Base-by-base conservation (phyloP, 1,140 invertebrate species). In the Pseudomyrmex flavicornis region DNA sequence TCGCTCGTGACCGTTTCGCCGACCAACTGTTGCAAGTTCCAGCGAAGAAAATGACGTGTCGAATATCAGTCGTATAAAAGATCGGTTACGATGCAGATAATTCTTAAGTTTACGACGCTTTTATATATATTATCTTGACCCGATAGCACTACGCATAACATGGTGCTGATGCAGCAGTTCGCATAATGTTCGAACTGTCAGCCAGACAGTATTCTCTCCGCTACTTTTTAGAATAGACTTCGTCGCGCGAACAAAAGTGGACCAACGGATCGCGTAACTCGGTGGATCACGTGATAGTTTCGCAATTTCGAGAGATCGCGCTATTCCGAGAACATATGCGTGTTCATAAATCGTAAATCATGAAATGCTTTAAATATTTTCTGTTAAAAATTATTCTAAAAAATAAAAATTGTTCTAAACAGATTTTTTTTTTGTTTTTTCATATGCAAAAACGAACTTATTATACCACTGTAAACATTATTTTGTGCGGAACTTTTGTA, bases 251-350 rank as follows among this genome's bases (percentile, higher is more conserved):
- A 1, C 20, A 20, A 22, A 5, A 52, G 15, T 7, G 48, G 22
- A 69, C 13, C 66, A 52, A 69, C 20, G 66, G 20, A 68, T 68
- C 66, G 48, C 9, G 20, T 7, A 63, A n/a, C 26, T 65, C 2
- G 35, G 20, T 10, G 20, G 48, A 26, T 7, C 20, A 56, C 8
- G 68, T 50, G 3, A 2, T 26, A 26, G 22, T 69, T 2, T 54
- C 22, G 22, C 50, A 54, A 54, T 70, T 56, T 70, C 48, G 2
- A 35, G 35, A 35, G 35, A 17, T 13, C 13, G 22, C 2, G 15
- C 50, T n/a, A 2, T 15, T 54, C 4, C 4, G 35, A 7, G 35
- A 35, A 35, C 5, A 35, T 35, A 3, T 35, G 20, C 20, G 26
- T 26, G 0, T 35, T 35, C 35, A 35, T 35, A 35, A 35, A 35